Evolutionary conservation across 2,888 invertebrate genomes (phyloP), one percentile per base, ranked within the genome.

Genomic region (Watsonalla binaria): DNA sequence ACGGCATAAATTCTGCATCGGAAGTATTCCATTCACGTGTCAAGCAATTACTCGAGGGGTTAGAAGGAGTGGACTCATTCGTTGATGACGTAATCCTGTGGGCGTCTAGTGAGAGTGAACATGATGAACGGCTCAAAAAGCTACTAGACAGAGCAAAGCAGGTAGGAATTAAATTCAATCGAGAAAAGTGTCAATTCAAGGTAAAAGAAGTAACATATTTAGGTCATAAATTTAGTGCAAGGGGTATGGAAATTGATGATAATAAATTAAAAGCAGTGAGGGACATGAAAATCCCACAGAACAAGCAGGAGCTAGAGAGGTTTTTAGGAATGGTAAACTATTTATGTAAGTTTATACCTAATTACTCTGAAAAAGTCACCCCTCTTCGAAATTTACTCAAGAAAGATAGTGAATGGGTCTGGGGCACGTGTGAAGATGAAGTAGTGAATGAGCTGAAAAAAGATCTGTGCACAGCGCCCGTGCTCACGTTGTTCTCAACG

Each of bases 311-410:
- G 0, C 13, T 63, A 1, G 61, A 66, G 50, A 34, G 63, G 8
- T 63, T 66, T 49, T 51, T 65, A 45, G 66, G 63, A 2, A 47
- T 57, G 54, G 45, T 53, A 0, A 63, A 63, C 52, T 62, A 60
- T 45, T 34, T 60, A 24, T 47, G 46, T 33, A 59, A 61, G 33
- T 60, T 60, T 46, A 59, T 63, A 13, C 53, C 56, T 0, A 59
- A 61, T 33, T 61, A 56, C 34, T 61, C 61, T 6, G 48, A 55
- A 8, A 14, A n/a, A 0, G 51, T 45, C 6, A 35, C 13, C 0
- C 50, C 50, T n/a, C 45, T 57, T 6, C 45, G 48, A 24, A 39
- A 51, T 9, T 48, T 58, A 13, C 24, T 56, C 7, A 58, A 56
- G 46, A 60, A 58, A 54, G 53, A 58, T 35, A 33, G n/a, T 6